Conservation (phyloP, 2,888 invertebrate genomes). For the Aromia moschata region DNA sequence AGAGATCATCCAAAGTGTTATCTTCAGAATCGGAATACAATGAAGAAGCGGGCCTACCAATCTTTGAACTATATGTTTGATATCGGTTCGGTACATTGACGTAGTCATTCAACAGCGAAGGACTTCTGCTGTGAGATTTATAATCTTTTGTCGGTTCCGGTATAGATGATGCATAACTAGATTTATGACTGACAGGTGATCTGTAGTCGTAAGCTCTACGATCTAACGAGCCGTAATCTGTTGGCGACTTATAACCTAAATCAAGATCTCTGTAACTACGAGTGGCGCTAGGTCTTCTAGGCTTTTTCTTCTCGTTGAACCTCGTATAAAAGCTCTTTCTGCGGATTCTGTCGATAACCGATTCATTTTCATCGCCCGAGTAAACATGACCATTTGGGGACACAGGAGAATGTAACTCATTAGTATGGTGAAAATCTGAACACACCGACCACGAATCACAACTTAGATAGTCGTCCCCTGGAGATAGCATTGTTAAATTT, state of each 20-base stretch:
- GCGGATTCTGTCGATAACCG: slow-evolving; percentile 85
- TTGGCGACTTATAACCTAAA: slow-evolving; percentile 42
- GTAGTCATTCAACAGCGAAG: slow-evolving; percentile 57
- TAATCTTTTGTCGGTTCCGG: slow-evolving; percentile 49
- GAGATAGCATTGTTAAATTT: slow-evolving; percentile 65
- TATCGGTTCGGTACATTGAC: slow-evolving; percentile 59
- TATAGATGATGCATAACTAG: slow-evolving; percentile 46
- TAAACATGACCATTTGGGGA: slow-evolving; percentile 58
- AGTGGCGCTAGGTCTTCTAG: slow-evolving; percentile 73
- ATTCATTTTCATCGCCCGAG: slow-evolving; percentile 67
- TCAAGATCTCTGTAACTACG: slow-evolving; percentile 58
- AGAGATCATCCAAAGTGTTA: slow-evolving; percentile 55
- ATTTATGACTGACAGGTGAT: slow-evolving; percentile 46
- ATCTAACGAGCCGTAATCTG: slow-evolving; percentile 55
- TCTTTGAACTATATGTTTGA: slow-evolving; percentile 59
- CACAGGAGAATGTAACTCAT: slow-evolving; percentile 55
- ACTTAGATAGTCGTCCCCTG: slow-evolving; percentile 68
- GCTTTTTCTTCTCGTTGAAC: slow-evolving; percentile 84
- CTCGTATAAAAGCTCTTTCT: slow-evolving; percentile 89
- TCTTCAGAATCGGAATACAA: slow-evolving; percentile 58
- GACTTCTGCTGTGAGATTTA: slow-evolving; percentile 53
- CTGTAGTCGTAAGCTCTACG: slow-evolving; percentile 50
- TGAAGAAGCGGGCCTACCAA: slow-evolving; percentile 51
- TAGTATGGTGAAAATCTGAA: slow-evolving; percentile 64
- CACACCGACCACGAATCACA: slow-evolving; percentile 74